phyloP scores from a whole-genome alignment of 2,113 vertebrate species.

The Strix uralensis region DNA sequence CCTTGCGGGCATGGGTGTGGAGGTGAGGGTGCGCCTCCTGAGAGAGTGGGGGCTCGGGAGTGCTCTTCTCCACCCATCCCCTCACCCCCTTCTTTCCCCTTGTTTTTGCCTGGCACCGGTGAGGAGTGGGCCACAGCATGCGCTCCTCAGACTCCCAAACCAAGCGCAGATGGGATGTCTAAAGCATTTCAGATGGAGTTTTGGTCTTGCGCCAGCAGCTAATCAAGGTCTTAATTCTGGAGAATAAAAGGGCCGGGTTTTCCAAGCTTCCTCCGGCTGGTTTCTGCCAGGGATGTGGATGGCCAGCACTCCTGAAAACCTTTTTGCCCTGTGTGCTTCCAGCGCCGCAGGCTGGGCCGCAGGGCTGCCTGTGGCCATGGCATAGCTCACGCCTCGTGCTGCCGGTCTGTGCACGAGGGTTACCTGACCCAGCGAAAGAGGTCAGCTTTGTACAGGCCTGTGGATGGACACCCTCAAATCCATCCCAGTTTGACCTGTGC shows the following conservation, averaged over 20 bases:
- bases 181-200: conserved; percentile 45
- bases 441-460: background rate
- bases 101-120: background rate
- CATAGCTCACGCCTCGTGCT: accelerated
- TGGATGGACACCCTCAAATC: background rate
- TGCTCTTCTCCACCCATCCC: background rate
- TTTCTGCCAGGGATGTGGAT: background rate
- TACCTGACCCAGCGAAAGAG: too few relatives aligned
- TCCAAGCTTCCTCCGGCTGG: background rate
- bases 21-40: background rate
- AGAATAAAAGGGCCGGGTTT: background rate
- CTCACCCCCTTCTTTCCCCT: background rate
- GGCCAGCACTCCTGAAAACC: background rate
- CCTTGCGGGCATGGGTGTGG: accelerated
- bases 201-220: conserved; percentile 48
- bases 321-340: background rate
- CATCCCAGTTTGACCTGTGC: background rate
- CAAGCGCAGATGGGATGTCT: conserved; percentile 24
- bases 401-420: accelerated
- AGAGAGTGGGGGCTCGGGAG: background rate
- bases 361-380: background rate
- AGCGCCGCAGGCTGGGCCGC: accelerated
- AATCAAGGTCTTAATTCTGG: conserved; percentile 58
- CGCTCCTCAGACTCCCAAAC: background rate
- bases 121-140: background rate